These are phyloP conservation scores for Brachypterus glaber DNA, from an alignment of 2,888 invertebrate species.

Conservation along the genomic window DNA sequence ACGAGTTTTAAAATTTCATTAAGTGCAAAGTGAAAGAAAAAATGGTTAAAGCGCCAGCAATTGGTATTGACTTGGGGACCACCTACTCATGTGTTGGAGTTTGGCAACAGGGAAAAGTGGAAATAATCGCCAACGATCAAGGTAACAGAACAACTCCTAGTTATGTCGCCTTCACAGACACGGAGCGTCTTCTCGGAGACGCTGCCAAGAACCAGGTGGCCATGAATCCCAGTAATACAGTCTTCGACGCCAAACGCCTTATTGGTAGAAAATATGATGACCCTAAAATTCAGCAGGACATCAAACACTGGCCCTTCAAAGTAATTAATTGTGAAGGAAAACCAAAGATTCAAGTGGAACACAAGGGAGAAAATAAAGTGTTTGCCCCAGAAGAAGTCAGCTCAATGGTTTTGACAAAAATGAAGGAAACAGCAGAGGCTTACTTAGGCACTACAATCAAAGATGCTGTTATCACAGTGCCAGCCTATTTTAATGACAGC, in stretches of 20 bases:
- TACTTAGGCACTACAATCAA: conserved; percentile 48
- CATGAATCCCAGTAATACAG: conserved; percentile 61
- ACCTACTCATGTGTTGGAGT: conserved; percentile 81
- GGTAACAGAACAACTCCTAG: conserved; percentile 66
- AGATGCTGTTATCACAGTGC: conserved; percentile 40
- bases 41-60: conserved; percentile 42
- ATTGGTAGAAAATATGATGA: conserved; percentile 74
- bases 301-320: conserved; percentile 78
- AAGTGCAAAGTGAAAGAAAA: neutral
- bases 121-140: conserved; percentile 59
- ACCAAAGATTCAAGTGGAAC: conserved; percentile 59
- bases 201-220: conserved; percentile 59
- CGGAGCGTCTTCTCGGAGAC: conserved; percentile 55
- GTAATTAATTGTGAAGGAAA: conserved; percentile 56
- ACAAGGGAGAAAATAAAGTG: conserved; percentile 53
- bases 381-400: conserved; percentile 64
- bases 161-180: conserved; percentile 60
- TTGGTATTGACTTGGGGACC: conserved; percentile 77
- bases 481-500: conserved; percentile 39
- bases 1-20: too few relatives aligned
- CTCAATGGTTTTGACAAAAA: conserved; percentile 52
- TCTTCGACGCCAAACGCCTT: conserved; percentile 63
- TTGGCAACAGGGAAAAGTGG: conserved; percentile 70
- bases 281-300: conserved; percentile 63
- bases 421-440: conserved; percentile 30